phyloP scores from a whole-genome alignment of 2,888 invertebrate genomes.

The Conchocele bisecta region DNA sequence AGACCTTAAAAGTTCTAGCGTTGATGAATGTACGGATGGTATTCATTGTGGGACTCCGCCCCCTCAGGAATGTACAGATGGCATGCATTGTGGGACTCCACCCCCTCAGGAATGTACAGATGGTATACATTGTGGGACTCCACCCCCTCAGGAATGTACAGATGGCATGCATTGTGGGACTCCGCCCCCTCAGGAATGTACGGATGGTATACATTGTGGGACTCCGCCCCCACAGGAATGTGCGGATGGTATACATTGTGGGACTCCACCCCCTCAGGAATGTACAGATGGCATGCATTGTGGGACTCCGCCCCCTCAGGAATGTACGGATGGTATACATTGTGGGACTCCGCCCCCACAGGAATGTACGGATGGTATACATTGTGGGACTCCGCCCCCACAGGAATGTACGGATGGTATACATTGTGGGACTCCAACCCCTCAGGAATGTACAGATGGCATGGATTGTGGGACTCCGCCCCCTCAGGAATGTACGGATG shows the following conservation, averaged over 20 bases:
- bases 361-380: constrained; percentile 43
- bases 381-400: constrained; percentile 51
- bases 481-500: constrained; percentile 48
- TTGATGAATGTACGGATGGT: constrained; percentile 43
- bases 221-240: constrained; percentile 41
- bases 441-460: constrained; percentile 47
- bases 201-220: constrained; percentile 57
- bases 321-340: constrained; percentile 42
- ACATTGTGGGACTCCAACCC: constrained; percentile 28
- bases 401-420: constrained; percentile 21
- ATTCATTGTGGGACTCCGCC: constrained; percentile 35
- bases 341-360: constrained; percentile 49
- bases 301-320: constrained; percentile 21
- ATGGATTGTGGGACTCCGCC: constrained; percentile 45
- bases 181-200: constrained; percentile 36
- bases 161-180: constrained; percentile 66
- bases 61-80: constrained; percentile 46
- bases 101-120: constrained; percentile 39
- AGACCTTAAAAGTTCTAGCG: too few species aligned
- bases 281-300: constrained; percentile 38
- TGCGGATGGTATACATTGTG: constrained; percentile 50
- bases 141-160: constrained; percentile 51
- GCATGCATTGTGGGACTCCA: constrained; percentile 58
- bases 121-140: constrained; percentile 33
- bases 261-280: constrained; percentile 24